Base-by-base conservation (phyloP, 2,888 invertebrate genomes). In the Cheilosia grossa region DNA sequence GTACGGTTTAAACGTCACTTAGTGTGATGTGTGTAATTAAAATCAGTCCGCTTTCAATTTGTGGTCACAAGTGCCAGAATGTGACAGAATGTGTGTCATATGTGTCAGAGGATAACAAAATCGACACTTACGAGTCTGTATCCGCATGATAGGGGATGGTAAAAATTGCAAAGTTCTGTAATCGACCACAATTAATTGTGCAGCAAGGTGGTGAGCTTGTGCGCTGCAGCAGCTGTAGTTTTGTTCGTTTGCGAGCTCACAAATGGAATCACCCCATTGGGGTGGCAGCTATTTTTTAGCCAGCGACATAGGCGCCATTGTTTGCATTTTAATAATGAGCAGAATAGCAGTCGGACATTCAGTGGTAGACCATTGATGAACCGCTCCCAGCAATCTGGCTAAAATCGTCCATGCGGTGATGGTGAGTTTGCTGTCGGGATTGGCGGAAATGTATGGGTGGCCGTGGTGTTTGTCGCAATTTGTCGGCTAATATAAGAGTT, bases 181-280 rank as follows among this genome's bases (percentile, higher is more conserved):
- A 80, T 83, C 83, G 83, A 83, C 83, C 83, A 75, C 83, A 83
- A 83, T 80, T 80, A 69, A 83, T 83, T 83, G 83, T 61, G 58
- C 74, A 53, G 58, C 56, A 56, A 58, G 66, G 42, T 54, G 70
- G n/a, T 53, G 30, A 61, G 51, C 13, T 21, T 24, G 3, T 24
- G 24, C 61, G 24, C 61, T 21, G 33, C 77, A 66, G 44, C 37
- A 49, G 63, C 15, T 51, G 59, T 42, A 63, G 13, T 37, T 13
- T 37, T 10, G 13, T 37, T 37, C 13, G 37, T 13, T 10, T 4
- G 37, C 3, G 13, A 10, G 37, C 42, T 44, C 54, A 33, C 19
- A 17, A 49, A 54, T n/a, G 17, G 44, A 63, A 47, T 49, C 21
- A 69, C 51, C 61, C 10, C 33, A 66, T 51, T 17, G 58, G 63